phyloP scores from a whole-genome alignment of 2,113 vertebrate genomes.

The Platanista minor region DNA sequence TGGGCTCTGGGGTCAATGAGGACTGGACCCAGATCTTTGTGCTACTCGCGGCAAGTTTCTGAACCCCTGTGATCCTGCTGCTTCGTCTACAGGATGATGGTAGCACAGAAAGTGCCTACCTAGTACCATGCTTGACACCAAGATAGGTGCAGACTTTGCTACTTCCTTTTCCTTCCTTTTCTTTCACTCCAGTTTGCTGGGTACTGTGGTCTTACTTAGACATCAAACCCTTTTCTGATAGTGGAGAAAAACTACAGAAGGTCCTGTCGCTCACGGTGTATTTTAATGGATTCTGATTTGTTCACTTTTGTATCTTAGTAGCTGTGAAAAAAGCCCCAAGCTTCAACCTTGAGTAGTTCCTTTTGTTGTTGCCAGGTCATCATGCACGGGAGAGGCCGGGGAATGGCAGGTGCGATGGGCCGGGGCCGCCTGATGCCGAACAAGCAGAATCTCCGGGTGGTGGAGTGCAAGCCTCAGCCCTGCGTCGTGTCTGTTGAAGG shows the following conservation, averaged over 20 bases:
- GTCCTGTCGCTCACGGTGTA: rapidly evolving
- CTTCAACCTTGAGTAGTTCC: neutral
- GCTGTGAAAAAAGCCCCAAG: neutral
- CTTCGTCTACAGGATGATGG: rapidly evolving
- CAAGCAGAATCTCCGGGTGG: constrained; percentile 86
- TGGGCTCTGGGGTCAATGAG: rapidly evolving
- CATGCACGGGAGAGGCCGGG: constrained; percentile 89
- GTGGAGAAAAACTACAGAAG: neutral
- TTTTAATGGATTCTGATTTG: constrained; percentile 26
- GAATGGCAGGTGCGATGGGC: constrained; percentile 84
- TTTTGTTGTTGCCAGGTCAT: constrained; percentile 86
- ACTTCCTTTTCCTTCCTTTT: neutral
- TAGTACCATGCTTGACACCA: rapidly evolving
- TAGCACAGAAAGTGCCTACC: rapidly evolving
- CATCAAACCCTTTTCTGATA: neutral
- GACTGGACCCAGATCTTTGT: rapidly evolving
- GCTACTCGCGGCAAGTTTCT: rapidly evolving
- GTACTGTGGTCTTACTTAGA: rapidly evolving
- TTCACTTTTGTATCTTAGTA: constrained; percentile 2
- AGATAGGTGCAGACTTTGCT: rapidly evolving
- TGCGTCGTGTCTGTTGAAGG: constrained; percentile 95
- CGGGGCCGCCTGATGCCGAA: constrained; percentile 87
- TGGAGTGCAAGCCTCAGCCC: constrained; percentile 87
- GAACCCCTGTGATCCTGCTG: neutral
- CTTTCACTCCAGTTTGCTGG: neutral